phyloP scores from a whole-genome alignment of 2,888 invertebrate species.

The Vannuccia rotundouncinata region DNA sequence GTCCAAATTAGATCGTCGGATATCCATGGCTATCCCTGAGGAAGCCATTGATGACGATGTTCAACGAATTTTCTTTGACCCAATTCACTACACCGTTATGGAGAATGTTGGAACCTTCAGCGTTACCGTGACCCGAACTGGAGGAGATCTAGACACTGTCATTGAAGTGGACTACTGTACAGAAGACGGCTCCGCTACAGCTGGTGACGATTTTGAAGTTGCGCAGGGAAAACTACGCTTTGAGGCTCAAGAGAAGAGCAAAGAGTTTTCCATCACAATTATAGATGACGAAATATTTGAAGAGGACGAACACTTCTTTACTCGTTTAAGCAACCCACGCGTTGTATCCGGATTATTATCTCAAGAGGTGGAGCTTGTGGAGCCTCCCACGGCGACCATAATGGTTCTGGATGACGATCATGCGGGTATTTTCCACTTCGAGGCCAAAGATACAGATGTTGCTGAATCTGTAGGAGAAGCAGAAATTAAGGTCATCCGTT shows the following conservation, averaged over 20 bases:
- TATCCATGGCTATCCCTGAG: conserved; percentile 41
- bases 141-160: conserved; percentile 70
- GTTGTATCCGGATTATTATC: conserved; percentile 39
- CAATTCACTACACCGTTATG: conserved; percentile 94
- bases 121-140: conserved; percentile 75
- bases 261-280: conserved; percentile 73
- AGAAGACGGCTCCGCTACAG: conserved; percentile 93
- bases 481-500: conserved; percentile 72
- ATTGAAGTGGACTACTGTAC: conserved; percentile 84
- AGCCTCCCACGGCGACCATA: conserved; percentile 85
- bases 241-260: conserved; percentile 69
- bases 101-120: conserved; percentile 93
- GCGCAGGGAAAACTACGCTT: conserved; percentile 74
- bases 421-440: conserved; percentile 89
- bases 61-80: conserved; percentile 78
- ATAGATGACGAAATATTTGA: conserved; percentile 99
- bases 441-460: conserved; percentile 65
- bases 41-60: conserved; percentile 40
- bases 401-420: conserved; percentile 99
- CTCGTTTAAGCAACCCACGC: conserved; percentile 54
- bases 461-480: conserved; percentile 84
- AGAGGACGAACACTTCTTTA: conserved; percentile 97
- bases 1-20: conserved; percentile 49
- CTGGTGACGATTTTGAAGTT: conserved; percentile 80
- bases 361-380: conserved; percentile 65